Evolutionary conservation across 2,113 vertebrate species (phyloP).

Genomic region (Atrichornis clamosus): DNA sequence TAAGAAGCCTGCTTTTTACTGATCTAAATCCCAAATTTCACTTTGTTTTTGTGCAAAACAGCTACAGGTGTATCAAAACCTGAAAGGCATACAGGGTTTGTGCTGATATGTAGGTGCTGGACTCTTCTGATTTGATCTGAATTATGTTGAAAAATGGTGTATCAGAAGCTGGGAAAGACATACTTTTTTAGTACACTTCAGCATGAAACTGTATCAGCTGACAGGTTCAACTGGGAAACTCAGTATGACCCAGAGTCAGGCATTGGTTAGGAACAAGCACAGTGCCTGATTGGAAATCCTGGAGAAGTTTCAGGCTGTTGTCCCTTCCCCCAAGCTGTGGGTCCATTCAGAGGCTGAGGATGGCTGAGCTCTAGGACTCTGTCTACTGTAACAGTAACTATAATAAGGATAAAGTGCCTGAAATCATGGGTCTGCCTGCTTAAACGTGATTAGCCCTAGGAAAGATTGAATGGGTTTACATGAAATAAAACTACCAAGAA

Average conservation of each 20-base stretch:
- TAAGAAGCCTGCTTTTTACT: neutral
- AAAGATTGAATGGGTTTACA: neutral
- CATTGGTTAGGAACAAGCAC: neutral
- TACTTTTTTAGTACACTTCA: neutral
- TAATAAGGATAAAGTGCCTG: neutral
- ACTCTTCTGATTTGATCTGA: neutral
- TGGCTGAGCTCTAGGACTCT: neutral
- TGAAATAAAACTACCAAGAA: neutral
- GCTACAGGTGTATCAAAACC: neutral
- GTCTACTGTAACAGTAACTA: neutral
- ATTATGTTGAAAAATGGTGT: neutral
- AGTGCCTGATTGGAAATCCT: neutral
- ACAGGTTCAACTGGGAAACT: neutral
- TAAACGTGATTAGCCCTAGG: neutral
- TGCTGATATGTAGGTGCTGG: neutral
- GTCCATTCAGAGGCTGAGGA: neutral
- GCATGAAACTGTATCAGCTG: neutral
- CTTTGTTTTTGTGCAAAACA: neutral
- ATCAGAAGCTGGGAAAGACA: neutral
- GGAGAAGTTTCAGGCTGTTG: neutral
- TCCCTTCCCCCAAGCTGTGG: neutral
- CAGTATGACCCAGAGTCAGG: neutral
- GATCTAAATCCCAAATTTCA: neutral
- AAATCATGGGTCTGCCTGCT: neutral
- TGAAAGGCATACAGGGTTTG: neutral